Conservation (phyloP, 1,140 invertebrate species). For the Orussus abietinus region DNA sequence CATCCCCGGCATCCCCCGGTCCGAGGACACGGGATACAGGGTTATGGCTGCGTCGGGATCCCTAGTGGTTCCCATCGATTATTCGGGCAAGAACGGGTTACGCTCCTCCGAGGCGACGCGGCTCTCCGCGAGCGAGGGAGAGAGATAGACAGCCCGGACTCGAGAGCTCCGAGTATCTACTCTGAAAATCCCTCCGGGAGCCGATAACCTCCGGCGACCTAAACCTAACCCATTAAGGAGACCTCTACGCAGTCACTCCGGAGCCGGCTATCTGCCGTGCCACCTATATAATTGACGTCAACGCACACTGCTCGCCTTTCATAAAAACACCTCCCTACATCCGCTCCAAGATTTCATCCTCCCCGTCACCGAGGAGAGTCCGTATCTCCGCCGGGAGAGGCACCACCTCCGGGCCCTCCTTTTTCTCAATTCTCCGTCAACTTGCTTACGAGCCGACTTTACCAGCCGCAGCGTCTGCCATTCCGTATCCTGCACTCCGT, state of each 20-base stretch:
- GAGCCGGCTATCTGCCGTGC: slow-evolving; percentile 37
- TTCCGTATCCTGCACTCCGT: slow-evolving; percentile 6
- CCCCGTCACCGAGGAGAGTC: too few relatives aligned
- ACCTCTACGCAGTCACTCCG: slow-evolving; percentile 25
- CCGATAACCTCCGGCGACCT: slow-evolving; percentile 48
- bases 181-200: slow-evolving; percentile 8
- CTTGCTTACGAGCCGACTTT: slow-evolving; percentile 35
- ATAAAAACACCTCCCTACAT: slow-evolving; percentile 53
- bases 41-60: too few relatives aligned
- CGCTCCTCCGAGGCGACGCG: too few relatives aligned
- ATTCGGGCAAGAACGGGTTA: too few relatives aligned
- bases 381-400: too few relatives aligned
- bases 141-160: slow-evolving; percentile 12
- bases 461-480: slow-evolving; percentile 21
- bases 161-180: slow-evolving; percentile 18
- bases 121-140: background rate
- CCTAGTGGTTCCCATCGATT: too few relatives aligned
- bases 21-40: too few relatives aligned
- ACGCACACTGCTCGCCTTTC: slow-evolving; percentile 49
- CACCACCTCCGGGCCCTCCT: too few relatives aligned
- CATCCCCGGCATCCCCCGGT: too few relatives aligned
- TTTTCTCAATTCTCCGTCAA: slow-evolving; percentile 33
- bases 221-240: slow-evolving; percentile 47
- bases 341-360: slow-evolving; percentile 32
- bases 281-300: slow-evolving; percentile 54